phyloP scores from a whole-genome alignment of 2,888 invertebrate species.

The Mylabris sibirica region DNA sequence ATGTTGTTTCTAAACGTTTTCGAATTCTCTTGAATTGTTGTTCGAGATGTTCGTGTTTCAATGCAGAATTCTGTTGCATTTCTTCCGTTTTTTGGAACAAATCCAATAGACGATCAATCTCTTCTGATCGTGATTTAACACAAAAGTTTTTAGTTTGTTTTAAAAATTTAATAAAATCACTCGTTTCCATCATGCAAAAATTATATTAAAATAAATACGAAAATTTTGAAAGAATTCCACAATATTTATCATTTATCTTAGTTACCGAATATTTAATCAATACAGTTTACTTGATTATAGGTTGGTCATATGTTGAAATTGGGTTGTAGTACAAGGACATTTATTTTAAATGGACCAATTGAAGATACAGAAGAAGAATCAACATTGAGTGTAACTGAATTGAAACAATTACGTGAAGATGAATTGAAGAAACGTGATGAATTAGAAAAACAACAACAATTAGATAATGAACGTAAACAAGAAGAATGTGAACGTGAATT shows the following conservation, averaged over 20 bases:
- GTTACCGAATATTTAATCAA: background rate
- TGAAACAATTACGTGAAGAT: conserved; percentile 65
- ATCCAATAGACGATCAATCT: conserved; percentile 30
- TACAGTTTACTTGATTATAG: conserved; percentile 32
- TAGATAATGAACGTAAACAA: conserved; percentile 63
- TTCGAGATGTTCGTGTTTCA: conserved; percentile 49
- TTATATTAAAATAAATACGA: background rate
- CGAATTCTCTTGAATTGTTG: conserved; percentile 50
- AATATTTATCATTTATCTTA: background rate
- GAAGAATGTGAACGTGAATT: conserved; percentile 64
- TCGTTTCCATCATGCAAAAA: background rate
- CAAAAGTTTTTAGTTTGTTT: conserved; percentile 22
- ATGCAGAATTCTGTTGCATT: conserved; percentile 50
- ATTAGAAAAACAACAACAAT: conserved; percentile 61
- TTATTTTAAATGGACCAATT: conserved; percentile 83
- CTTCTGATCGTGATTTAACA: conserved; percentile 4
- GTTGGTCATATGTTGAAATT: conserved; percentile 94
- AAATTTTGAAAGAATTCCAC: background rate
- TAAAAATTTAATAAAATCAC: background rate
- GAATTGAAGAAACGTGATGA: conserved; percentile 54
- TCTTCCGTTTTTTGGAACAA: conserved; percentile 52
- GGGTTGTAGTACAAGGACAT: conserved; percentile 85
- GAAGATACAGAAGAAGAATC: conserved; percentile 89
- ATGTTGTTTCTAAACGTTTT: conserved; percentile 50
- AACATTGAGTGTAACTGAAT: conserved; percentile 77